phyloP scores from a whole-genome alignment of 2,113 vertebrate genomes.

The Heliornis fulica region DNA sequence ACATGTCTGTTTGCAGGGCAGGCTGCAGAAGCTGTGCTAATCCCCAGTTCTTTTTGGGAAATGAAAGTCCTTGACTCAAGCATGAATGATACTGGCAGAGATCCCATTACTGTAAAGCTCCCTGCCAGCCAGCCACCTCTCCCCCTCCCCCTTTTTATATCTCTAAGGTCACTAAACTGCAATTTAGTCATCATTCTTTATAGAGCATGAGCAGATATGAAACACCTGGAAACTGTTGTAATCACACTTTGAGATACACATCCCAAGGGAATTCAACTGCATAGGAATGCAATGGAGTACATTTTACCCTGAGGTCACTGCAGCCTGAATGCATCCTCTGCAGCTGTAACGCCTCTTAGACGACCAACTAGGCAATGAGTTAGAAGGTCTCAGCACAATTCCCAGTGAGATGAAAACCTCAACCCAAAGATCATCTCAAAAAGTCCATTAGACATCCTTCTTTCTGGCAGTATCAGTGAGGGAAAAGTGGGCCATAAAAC shows the following conservation, averaged over 20 bases:
- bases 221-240: slow-evolving; percentile 49
- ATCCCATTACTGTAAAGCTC: slow-evolving; percentile 58
- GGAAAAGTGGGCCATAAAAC: slow-evolving; percentile 13
- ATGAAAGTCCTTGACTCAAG: slow-evolving; percentile 65
- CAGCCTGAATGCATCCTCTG: background rate
- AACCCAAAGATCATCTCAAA: background rate
- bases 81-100: slow-evolving; percentile 61
- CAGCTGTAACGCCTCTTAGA: background rate
- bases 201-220: slow-evolving; percentile 49
- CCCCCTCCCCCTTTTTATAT: slow-evolving; percentile 39
- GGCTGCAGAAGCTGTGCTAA: slow-evolving; percentile 36
- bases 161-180: slow-evolving; percentile 58
- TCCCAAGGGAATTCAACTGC: background rate
- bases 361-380: background rate
- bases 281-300: background rate
- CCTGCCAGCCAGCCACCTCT: slow-evolving; percentile 44
- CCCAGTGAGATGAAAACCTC: background rate
- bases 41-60: slow-evolving; percentile 54
- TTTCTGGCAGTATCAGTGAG: background rate
- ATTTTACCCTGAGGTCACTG: background rate
- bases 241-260: slow-evolving; percentile 39
- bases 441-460: background rate
- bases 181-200: slow-evolving; percentile 68
- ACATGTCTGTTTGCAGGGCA: background rate
- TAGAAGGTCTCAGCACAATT: background rate